Conservation (phyloP, 2,113 vertebrate genomes). For the Puma concolor region DNA sequence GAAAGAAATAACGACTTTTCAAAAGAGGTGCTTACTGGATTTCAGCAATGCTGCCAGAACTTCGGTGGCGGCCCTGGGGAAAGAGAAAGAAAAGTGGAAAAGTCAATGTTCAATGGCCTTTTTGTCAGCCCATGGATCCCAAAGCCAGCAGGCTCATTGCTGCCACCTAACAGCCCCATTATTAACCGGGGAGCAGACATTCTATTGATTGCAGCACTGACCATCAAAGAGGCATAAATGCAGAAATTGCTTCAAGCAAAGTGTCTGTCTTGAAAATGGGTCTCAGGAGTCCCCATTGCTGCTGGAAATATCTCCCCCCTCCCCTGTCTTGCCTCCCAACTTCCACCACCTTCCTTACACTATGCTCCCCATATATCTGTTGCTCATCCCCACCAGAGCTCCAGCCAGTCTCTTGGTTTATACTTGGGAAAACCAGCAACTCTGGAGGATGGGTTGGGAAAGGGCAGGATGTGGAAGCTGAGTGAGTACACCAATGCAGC, state of each 20-base stretch:
- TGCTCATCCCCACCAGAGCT: not conserved
- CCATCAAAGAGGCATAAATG: not conserved
- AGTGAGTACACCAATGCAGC: too few species aligned
- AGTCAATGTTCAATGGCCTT: slow-evolving; percentile 76
- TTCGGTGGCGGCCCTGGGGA: slow-evolving; percentile 91
- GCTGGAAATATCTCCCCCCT: not conserved
- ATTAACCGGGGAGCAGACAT: not conserved
- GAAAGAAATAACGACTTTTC: slow-evolving; percentile 63
- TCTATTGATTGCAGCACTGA: not conserved
- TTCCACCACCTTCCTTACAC: not conserved
- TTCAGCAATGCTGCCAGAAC: slow-evolving; percentile 92
- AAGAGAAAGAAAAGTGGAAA: slow-evolving; percentile 79
- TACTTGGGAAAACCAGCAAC: not conserved
- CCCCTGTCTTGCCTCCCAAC: not conserved
- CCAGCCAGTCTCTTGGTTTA: not conserved
- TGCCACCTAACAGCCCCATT: not conserved
- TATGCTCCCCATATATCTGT: not conserved
- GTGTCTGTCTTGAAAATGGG: slow-evolving; percentile 24
- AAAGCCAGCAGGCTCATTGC: not conserved
- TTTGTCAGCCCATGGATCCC: slow-evolving; percentile 29
- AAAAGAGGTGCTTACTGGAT: slow-evolving; percentile 92
- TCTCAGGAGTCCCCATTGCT: not conserved
- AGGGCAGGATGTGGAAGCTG: not conserved
- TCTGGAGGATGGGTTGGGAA: not conserved
- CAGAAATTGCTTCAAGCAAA: not conserved